Base-by-base conservation (phyloP, 2,113 vertebrate species). In the Semnornis frantzii region DNA sequence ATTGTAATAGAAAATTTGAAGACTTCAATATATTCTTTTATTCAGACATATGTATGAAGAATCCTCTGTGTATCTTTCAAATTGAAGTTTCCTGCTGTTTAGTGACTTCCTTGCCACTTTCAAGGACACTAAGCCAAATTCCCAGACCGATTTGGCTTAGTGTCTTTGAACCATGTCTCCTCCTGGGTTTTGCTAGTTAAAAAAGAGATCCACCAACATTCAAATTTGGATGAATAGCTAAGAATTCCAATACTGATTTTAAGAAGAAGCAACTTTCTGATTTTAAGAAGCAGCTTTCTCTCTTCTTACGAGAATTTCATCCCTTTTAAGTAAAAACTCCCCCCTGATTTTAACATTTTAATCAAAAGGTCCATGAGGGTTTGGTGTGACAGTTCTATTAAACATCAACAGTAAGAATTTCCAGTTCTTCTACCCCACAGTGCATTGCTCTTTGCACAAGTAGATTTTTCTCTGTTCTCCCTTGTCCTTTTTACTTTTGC, bases 61-160 rank as follows among this genome's bases (percentile, higher is more conserved):
- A 52, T 62, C 20, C 6, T 69, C 17, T 71, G 12, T 46, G 6
- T 73, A 27, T 21, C 18, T 84, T 54, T 31, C 30, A 74, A 74
- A 71, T 6, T 24, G 5, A 74, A 55, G 3, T 52, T 66, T 74
- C 19, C 28, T 84, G 42, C 4, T 34, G 8, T 75, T 74, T 63
- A 59, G 27, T 57, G 13, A n/a, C 5, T 3, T 6, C 48, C 13
- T 48, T 84, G 8, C 24, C 23, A 24, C 50, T 52, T 52, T 52
- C 50, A 52, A 52, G 24, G 50, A 52, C 50, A 52, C 50, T 52
- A 25, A 52, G 50, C 50, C 50, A 52, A 52, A 52, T 52, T 52
- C 50, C 50, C 13, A 50, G 25, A n/a, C 0, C 3, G 37, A 33
- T 44, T 80, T 59, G 19, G 1, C 15, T 80, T 52, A 2, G 0